phyloP scores from a whole-genome alignment of 1,140 invertebrate genomes.

The Drosophila simulans region DNA sequence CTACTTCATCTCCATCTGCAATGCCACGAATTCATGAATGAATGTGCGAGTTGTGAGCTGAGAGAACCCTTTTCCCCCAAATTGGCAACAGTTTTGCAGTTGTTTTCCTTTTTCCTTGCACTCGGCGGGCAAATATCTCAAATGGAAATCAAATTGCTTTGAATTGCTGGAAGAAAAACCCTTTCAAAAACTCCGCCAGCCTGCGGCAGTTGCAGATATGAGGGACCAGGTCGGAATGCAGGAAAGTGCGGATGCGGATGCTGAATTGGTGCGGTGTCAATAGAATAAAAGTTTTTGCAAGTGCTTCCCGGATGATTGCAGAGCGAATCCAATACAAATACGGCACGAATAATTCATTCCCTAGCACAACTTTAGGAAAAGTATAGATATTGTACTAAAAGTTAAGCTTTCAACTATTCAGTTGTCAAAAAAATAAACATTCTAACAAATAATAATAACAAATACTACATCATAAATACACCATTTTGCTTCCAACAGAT shows the following conservation, averaged over 20 bases:
- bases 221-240: not conserved
- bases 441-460: too few species aligned
- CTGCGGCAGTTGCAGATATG: slow-evolving; percentile 18
- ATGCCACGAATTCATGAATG: slow-evolving; percentile 2
- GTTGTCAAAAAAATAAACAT: too few species aligned
- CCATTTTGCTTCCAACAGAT: not conserved
- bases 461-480: not conserved
- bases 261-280: slow-evolving; percentile 42
- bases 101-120: slow-evolving; percentile 40
- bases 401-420: too few species aligned
- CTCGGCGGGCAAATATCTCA: slow-evolving; percentile 54
- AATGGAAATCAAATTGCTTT: slow-evolving; percentile 76
- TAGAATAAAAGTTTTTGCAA: slow-evolving; percentile 36
- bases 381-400: too few species aligned
- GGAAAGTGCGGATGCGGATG: slow-evolving; percentile 11
- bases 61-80: slow-evolving; percentile 23
- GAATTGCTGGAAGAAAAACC: slow-evolving; percentile 52
- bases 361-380: not conserved
- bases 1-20: not conserved
- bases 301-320: slow-evolving; percentile 20
- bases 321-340: slow-evolving; percentile 19
- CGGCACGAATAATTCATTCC: not conserved
- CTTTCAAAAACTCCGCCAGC: slow-evolving; percentile 34
- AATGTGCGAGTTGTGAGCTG: slow-evolving; percentile 11
- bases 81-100: slow-evolving; percentile 61